Base-by-base conservation (phyloP, 2,797 vertebrate genomes). In the Novumbra hubbsi region DNA sequence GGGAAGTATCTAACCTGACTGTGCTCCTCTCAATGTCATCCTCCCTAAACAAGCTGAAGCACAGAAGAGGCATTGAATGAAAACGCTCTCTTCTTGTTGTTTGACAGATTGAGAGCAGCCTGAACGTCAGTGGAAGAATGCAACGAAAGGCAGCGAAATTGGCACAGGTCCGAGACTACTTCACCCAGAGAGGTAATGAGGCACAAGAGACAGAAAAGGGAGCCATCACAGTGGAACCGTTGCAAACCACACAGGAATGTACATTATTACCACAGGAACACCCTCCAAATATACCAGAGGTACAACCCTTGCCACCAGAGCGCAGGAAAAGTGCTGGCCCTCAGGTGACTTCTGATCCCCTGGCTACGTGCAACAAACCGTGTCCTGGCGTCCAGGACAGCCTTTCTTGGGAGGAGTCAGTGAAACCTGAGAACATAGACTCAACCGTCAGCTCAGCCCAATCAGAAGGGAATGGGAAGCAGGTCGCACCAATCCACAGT, bases 21-120 rank as follows among this genome's bases (percentile, higher is more conserved):
- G 19, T 66, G 64, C 57, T 45, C 12, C 52, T 71, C 71, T 74
- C 73, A 82, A 74, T 79, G 41, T 75, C 41, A 67, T 15, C 17
- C 28, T 70, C 71, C 41, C 75, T 52, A 21, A 71, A 72, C 21
- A 7, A 70, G 27, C 74, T 71, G 69, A 28, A 28, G 57, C 55
- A 1, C 49, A 70, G 69, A 75, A 71, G 73, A 34, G 32, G 62
- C 62, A 1, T 57, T 72, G 65, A 74, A 50, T 64, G 66, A 78
- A 6, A 65, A 34, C 32, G 30, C 65, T 80, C n/a, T 21, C 32
- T 50, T 88, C 68, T 87, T 73, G 72, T 82, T 86, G 70, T 79
- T 68, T 76, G 77, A 82, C 88, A 95, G 93, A 70, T 76, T 2
- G 90, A 92, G 75, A 88, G 63, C 60, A 85, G 76, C 70, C 77